Evolutionary conservation across 2,113 vertebrate genomes (phyloP).

Genomic region (Microtus pennsylvanicus): DNA sequence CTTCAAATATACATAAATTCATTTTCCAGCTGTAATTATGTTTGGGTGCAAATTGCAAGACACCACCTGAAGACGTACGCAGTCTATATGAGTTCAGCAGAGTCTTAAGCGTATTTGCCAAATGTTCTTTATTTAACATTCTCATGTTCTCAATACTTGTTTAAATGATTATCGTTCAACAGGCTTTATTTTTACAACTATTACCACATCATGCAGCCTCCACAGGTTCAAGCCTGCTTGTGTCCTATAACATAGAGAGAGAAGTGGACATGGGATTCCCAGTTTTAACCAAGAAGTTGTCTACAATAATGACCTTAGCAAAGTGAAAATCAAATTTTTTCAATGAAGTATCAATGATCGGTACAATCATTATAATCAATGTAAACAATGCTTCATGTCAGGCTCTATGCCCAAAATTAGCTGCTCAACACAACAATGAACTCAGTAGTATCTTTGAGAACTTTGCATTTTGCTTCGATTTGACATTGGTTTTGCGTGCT

Average conservation of each 20-base stretch:
- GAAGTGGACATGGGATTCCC: background rate
- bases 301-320: background rate
- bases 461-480: background rate
- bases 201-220: background rate
- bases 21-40: background rate
- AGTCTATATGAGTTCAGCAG: background rate
- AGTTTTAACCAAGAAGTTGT: background rate
- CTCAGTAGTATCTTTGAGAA: background rate
- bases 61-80: background rate
- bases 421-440: background rate
- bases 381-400: background rate
- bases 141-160: background rate
- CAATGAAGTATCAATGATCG: background rate
- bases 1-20: background rate
- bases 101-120: background rate
- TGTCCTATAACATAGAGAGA: background rate
- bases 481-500: background rate
- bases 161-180: background rate
- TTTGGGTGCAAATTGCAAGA: conserved; percentile 5
- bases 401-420: background rate
- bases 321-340: background rate
- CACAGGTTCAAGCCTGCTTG: too few relatives aligned
- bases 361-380: too few relatives aligned
- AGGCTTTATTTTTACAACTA: conserved; percentile 8
- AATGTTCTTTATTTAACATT: conserved; percentile 11